These are phyloP conservation scores for Halcyon senegalensis DNA, from an alignment of 2,113 vertebrate species.

Conservation along the genomic window DNA sequence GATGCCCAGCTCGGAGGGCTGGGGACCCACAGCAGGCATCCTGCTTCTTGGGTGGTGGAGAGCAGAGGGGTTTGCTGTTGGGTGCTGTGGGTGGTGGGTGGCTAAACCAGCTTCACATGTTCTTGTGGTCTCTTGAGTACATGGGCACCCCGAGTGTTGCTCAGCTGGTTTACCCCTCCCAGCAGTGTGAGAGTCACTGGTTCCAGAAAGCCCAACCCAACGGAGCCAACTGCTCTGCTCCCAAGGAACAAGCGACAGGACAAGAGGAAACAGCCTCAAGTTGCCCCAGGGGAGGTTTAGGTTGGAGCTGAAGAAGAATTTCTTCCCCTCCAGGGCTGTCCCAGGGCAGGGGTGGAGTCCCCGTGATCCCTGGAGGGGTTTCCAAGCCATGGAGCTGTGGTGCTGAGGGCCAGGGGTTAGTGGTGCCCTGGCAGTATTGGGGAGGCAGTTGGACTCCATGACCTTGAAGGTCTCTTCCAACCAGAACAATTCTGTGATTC, in stretches of 20 bases:
- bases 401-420: not conserved
- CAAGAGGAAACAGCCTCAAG: no score
- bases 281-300: no score
- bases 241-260: no score
- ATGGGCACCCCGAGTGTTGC: not conserved
- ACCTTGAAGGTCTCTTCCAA: not conserved
- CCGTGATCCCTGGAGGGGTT: not conserved
- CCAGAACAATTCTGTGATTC: not conserved
- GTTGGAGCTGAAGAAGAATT: no score
- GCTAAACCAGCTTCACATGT: fast-evolving
- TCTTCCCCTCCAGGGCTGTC: no score
- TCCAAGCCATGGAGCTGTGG: not conserved
- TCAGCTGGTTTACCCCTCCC: not conserved
- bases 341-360: not conserved
- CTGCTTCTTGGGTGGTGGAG: not conserved
- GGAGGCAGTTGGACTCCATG: no score
- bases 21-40: not conserved
- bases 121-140: no score
- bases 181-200: fast-evolving
- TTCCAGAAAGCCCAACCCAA: not conserved
- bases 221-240: no score
- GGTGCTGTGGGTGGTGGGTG: not conserved
- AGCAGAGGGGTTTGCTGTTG: not conserved
- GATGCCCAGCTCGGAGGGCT: fast-evolving
- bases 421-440: not conserved